These are phyloP conservation scores for Staurois parvus DNA, from an alignment of 2,797 vertebrate species.

Conservation along the genomic window DNA sequence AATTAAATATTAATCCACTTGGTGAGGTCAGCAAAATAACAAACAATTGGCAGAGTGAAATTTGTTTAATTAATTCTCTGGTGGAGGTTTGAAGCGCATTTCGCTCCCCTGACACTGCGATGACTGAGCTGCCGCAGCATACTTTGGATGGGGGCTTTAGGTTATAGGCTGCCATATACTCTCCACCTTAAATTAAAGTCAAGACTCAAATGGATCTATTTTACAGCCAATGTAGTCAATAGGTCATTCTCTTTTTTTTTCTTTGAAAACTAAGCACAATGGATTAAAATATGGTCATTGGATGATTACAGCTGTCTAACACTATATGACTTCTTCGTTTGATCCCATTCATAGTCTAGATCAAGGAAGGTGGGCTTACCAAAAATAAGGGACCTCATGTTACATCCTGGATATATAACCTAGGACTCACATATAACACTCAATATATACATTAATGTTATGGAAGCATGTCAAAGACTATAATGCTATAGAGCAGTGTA, in stretches of 20 bases:
- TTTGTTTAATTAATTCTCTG: conserved; percentile 95
- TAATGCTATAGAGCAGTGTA: too few relatives aligned
- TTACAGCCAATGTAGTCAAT: background rate
- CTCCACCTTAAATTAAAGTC: conserved; percentile 48
- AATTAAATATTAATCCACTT: conserved; percentile 99
- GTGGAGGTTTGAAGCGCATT: conserved; percentile 75
- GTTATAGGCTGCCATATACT: conserved; percentile 62
- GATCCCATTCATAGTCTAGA: background rate
- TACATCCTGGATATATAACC: background rate
- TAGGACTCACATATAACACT: background rate
- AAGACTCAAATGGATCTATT: background rate
- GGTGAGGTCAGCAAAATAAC: conserved; percentile 98
- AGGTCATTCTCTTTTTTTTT: background rate
- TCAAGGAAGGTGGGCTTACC: background rate
- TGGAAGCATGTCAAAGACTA: too few relatives aligned
- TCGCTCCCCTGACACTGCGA: conserved; percentile 75
- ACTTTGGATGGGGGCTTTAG: conserved; percentile 72
- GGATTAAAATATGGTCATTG: background rate
- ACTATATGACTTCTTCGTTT: background rate
- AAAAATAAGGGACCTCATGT: background rate
- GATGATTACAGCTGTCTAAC: background rate
- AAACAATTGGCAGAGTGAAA: conserved; percentile 89
- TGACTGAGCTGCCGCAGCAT: conserved; percentile 68
- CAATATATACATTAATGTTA: too few relatives aligned
- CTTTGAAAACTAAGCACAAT: background rate